Base-by-base conservation (phyloP, 2,113 vertebrate genomes). In the Brevimyrus niger region DNA sequence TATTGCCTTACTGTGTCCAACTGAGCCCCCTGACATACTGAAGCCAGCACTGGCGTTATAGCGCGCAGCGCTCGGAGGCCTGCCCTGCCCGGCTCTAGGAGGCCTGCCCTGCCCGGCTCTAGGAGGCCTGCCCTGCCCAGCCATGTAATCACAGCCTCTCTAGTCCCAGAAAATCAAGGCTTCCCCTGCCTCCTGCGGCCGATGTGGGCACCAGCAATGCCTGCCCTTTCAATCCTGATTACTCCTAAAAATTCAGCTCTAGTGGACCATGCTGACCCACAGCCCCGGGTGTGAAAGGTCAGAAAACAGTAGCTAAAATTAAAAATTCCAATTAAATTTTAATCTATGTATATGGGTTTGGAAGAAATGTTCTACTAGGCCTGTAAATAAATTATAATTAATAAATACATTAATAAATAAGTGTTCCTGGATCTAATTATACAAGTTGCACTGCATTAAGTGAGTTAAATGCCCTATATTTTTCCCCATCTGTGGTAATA, bases 371-470 rank as follows among this genome's bases (percentile, higher is more conserved):
- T 55, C 50, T 53, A 50, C 50, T 55, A 53, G 2, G 23, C n/a
- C n/a, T 50, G 85, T 55, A 87, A 87, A 87, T 87, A 87, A 53
- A 55, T 53, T 55, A 31, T 53, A 27, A 27, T 87, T 53, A 53
- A 87, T 84, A 84, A 47, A 84, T 84, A 47, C 15, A 84, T 84
- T 46, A 84, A 84, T 84, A 87, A 51, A 87, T 53, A 84, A 46
- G 85, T 48, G 83, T 87, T 53, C n/a, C 50, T 87, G 27, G 10
- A 35, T 48, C 44, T 53, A 87, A 53, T 87, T 87, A 87, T 55
- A 51, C 85, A 53, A 35, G 85, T 53, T 87, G 85, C 48, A 55
- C n/a, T 53, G 47, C n/a, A 87, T 21, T 35, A 87, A 87, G 85
- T 53, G 85, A 87, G 38, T 87, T 53, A 53, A 87, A 55, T 55